Evolutionary conservation across 2,797 vertebrate genomes (phyloP), one percentile per base, ranked within the genome.

Genomic region (Capromys pilorides): DNA sequence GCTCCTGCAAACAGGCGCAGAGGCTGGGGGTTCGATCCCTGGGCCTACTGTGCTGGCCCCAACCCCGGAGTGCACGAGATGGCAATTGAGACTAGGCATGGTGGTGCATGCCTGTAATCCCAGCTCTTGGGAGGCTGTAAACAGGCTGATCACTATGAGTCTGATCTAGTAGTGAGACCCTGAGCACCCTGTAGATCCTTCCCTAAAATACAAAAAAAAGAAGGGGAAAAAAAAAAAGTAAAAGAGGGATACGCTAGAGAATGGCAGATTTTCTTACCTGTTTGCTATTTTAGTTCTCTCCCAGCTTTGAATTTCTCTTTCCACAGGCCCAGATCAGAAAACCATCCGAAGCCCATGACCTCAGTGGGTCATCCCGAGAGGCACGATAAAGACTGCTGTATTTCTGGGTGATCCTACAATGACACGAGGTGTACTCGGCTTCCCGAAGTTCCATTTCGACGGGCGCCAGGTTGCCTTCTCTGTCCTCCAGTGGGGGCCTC

Each of bases 291-390:
- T 61, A 94, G 22, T 66, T 21, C 0, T 78, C 2, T 4, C 26
- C 7, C 1, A 13, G 16, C n/a, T 91, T 91, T 81, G 21, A 91
- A 5, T 7, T 81, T 94, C 61, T 92, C 95, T 96, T 54, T 92
- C 81, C 69, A 41, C 88, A 97, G 97, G 87, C 51, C 89, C n/a
- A 95, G 92, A 95, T 94, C 94, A 94, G 89, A 96, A 89, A 94
- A 87, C 90, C 94, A 94, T 83, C 75, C 82, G 6, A 96, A 96
- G 84, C 86, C 94, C n/a, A 39, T 92, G 95, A 93, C 86, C 7
- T 8, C 75, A 73, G 85, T 97, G 95, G 90, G 88, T 94, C 88
- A 84, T 80, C 57, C 51, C 92, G 71, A 88, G 85, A 71, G 51
- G 41, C 61, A 33, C 57, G 51, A 5, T 66, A 88, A 93, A 86